phyloP scores from a whole-genome alignment of 2,113 vertebrate species.

The Psittacara wagleri region DNA sequence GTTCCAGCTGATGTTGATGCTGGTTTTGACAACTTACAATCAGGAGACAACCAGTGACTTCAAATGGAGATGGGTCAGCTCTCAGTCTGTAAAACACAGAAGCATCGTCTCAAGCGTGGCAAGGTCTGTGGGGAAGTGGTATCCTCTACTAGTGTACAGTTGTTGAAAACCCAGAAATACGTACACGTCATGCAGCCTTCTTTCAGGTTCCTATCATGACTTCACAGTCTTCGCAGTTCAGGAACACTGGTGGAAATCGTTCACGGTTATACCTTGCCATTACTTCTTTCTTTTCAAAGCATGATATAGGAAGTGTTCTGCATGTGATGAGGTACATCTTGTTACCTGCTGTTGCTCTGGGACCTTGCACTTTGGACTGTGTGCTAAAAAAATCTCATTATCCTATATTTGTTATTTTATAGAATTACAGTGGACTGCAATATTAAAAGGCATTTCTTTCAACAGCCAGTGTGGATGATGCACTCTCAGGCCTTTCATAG shows the following conservation, averaged over 20 bases:
- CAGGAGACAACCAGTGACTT: background rate
- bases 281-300: background rate
- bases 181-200: background rate
- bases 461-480: background rate
- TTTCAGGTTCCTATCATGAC: background rate
- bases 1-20: background rate
- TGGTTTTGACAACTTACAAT: background rate
- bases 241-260: background rate
- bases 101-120: rapidly evolving
- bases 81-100: background rate
- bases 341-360: background rate
- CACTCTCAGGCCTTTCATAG: background rate
- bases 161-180: background rate
- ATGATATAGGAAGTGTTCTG: background rate
- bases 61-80: background rate
- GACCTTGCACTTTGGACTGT: background rate
- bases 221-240: background rate
- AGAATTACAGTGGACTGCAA: background rate
- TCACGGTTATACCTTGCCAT: background rate
- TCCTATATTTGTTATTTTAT: background rate
- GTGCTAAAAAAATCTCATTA: background rate
- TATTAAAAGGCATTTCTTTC: background rate
- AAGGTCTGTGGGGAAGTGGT: background rate
- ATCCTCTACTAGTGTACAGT: background rate
- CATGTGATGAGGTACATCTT: background rate